A percentile compares a stretch with the other conserved stretches of the same genome.
These are phyloP conservation scores for Oxyteleia sp. DNA, from an alignment of 2,888 invertebrate genomes.

Conservation along the genomic window DNA sequence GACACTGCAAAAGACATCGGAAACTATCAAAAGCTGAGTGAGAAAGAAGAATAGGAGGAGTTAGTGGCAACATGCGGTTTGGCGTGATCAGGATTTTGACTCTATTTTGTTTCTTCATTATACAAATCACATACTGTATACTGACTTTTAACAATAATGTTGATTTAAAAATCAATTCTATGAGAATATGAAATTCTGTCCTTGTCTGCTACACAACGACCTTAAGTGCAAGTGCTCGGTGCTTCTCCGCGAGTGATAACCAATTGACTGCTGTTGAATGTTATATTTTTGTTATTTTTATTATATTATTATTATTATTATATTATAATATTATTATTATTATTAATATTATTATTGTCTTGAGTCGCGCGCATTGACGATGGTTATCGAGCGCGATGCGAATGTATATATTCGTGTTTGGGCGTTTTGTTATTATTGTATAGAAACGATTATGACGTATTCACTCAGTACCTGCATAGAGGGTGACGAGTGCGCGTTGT, in stretches of 20 bases:
- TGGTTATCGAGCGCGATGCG: conserved; percentile 58
- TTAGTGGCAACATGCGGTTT: no score
- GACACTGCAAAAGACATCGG: no score
- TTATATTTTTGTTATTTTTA: conserved; percentile 87
- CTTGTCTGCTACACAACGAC: no score
- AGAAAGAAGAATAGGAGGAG: no score
- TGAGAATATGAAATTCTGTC: no score
- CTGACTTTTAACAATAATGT: no score
- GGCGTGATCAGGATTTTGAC: no score
- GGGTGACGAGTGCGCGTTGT: conserved; percentile 78
- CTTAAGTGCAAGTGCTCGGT: conserved; percentile 79
- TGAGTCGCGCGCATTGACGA: conserved; percentile 29
- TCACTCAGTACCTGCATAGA: conserved; percentile 80
- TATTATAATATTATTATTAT: conserved; percentile 83
- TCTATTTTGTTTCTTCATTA: no score
- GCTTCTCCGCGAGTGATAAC: conserved; percentile 80
- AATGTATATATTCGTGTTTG: conserved; percentile 83
- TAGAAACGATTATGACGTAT: conserved; percentile 81
- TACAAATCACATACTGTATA: no score
- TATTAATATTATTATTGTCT: conserved; percentile 80
- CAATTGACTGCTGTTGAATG: conserved; percentile 86
- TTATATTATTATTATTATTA: conserved; percentile 75
- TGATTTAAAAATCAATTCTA: no score
- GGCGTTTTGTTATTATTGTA: conserved; percentile 86
- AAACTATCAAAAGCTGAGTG: no score